A percentile compares a stretch with the other conserved stretches of the same genome.
Conservation (phyloP, 2,888 invertebrate species). For the Sphaerophoria taeniata region DNA sequence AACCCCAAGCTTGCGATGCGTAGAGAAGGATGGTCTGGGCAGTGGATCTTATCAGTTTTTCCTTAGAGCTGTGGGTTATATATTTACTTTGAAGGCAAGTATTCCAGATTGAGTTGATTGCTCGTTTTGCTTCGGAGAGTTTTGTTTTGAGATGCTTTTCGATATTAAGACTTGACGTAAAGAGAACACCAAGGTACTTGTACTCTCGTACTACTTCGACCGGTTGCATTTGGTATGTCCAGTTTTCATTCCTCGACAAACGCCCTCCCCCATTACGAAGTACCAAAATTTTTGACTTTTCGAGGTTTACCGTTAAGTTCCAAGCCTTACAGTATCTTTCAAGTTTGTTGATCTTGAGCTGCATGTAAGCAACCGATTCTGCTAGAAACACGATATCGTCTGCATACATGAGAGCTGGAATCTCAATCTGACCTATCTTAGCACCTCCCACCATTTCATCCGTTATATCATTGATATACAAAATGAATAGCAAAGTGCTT, state of each 20-base stretch:
- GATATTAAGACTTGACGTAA: neutral
- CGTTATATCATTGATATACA: slow-evolving; percentile 1
- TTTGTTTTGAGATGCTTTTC: neutral
- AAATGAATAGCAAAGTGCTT: neutral
- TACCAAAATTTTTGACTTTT: neutral
- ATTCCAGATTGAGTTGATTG: neutral
- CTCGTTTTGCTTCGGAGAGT: neutral
- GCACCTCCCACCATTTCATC: neutral
- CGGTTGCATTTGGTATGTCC: neutral
- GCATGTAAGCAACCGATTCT: neutral
- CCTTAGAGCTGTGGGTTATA: neutral
- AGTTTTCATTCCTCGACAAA: neutral
- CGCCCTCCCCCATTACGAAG: neutral
- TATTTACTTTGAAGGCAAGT: neutral
- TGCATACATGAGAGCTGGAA: neutral
- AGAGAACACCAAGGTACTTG: neutral
- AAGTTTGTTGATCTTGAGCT: neutral
- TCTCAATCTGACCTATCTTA: neutral
- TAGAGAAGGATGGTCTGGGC: too few relatives aligned
- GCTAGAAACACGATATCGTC: slow-evolving; percentile 19
- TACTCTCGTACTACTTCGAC: too few relatives aligned
- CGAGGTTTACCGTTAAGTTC: neutral
- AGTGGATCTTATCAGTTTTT: neutral
- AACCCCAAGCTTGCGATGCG: too few relatives aligned
- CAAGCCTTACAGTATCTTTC: neutral